Evolutionary conservation across 2,113 vertebrate genomes (phyloP).

Genomic region (Trochalopteron elliotii): DNA sequence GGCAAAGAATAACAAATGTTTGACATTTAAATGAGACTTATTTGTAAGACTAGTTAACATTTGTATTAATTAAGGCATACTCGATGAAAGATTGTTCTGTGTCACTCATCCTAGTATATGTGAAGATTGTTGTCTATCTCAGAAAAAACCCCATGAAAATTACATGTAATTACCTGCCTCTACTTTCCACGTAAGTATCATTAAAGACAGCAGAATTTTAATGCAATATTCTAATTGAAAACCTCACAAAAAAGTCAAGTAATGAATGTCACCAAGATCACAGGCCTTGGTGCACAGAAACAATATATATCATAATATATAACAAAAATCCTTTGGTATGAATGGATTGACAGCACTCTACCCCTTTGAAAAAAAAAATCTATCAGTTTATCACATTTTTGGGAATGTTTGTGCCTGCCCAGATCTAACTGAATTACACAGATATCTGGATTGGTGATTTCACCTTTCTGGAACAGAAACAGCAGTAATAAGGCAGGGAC

Average conservation of each 20-base stretch:
- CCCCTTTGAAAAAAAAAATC: background rate
- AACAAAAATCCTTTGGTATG: background rate
- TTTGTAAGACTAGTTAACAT: conserved; percentile 38
- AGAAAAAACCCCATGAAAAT: background rate
- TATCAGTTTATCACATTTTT: background rate
- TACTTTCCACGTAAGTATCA: background rate
- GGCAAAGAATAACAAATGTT: conserved; percentile 39
- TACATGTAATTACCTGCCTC: conserved; percentile 19
- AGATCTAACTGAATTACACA: background rate
- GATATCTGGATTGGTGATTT: background rate
- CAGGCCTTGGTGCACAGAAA: background rate
- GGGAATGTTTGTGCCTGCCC: background rate
- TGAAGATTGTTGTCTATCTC: background rate
- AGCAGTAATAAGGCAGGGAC: background rate
- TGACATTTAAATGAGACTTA: conserved; percentile 51
- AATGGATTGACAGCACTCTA: background rate
- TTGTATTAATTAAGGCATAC: conserved; percentile 50
- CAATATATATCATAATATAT: background rate
- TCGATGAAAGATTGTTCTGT: background rate
- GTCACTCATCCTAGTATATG: background rate
- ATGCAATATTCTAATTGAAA: conserved; percentile 22
- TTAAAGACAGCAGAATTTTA: conserved; percentile 34
- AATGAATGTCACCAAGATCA: background rate
- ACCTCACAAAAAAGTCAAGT: background rate
- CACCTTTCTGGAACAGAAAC: background rate